Conservation (phyloP, 2,888 invertebrate genomes). For the Oxytorus armatus region DNA sequence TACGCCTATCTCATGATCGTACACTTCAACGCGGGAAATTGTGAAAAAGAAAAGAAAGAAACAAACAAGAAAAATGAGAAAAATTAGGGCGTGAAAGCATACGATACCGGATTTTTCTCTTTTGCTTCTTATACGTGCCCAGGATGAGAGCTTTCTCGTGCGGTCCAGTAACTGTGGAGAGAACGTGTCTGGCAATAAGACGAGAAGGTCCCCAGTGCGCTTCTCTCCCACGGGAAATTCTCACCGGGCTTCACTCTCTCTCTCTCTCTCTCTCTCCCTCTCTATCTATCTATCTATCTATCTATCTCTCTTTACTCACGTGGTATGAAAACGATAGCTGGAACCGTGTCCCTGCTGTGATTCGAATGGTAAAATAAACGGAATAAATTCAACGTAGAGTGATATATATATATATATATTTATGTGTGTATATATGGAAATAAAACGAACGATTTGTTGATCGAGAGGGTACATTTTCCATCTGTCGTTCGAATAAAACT, state of each 20-base stretch:
- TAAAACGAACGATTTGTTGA: constrained; percentile 37
- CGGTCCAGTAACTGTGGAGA: constrained; percentile 17
- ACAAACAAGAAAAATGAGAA: neutral
- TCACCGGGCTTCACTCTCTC: constrained; percentile 28
- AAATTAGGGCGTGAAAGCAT: constrained; percentile 8
- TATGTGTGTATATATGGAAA: constrained; percentile 5
- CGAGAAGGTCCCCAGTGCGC: constrained; percentile 37
- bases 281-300: constrained; percentile 2
- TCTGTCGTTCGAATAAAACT: constrained; percentile 1
- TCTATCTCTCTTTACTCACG: constrained; percentile 13
- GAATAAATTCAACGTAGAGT: constrained; percentile 33
- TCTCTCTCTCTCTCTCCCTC: neutral
- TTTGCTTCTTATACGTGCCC: neutral
- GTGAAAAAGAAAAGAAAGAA: neutral
- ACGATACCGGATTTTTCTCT: neutral
- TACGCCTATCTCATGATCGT: too few relatives aligned
- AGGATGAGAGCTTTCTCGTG: neutral
- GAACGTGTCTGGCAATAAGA: constrained; percentile 51
- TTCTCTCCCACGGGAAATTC: constrained; percentile 65
- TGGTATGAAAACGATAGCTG: constrained; percentile 60
- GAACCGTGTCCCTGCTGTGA: constrained; percentile 48
- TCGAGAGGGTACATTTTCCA: constrained; percentile 35
- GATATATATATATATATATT: constrained; percentile 20
- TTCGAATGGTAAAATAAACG: constrained; percentile 57
- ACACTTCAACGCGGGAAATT: too few relatives aligned